Percentiles rank a stretch among this genome's conserved stretches.
These are phyloP conservation scores for Drosophila prosaltans DNA, from an alignment of 1,140 invertebrate genomes.

Conservation along the genomic window DNA sequence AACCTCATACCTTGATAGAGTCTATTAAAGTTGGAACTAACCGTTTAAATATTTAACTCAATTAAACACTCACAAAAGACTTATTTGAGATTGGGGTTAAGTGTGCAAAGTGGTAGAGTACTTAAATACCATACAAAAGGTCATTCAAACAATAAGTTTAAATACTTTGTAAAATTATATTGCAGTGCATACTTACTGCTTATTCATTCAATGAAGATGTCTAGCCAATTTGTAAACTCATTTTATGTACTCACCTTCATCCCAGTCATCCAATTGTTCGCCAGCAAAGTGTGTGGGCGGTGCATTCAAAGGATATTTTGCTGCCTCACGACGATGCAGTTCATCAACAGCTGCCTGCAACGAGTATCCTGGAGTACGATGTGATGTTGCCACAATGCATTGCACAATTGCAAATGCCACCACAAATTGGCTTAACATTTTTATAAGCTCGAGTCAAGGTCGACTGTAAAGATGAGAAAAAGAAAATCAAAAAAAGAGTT, in stretches of 20 bases:
- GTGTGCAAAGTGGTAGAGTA: background rate
- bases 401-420: constrained; percentile 36
- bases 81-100: background rate
- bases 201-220: constrained; percentile 2
- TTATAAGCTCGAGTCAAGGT: constrained; percentile 10
- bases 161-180: background rate
- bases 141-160: background rate
- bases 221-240: constrained; percentile 16
- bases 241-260: constrained; percentile 68
- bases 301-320: constrained; percentile 75
- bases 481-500: background rate
- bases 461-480: constrained; percentile 12
- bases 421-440: constrained; percentile 5
- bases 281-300: constrained; percentile 54
- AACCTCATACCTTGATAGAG: too few relatives aligned
- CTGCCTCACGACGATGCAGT: constrained; percentile 75
- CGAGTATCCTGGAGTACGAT: constrained; percentile 66
- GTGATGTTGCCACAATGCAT: constrained; percentile 50
- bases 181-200: background rate
- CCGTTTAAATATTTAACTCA: background rate
- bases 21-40: background rate
- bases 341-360: constrained; percentile 81
- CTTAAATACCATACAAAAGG: background rate
- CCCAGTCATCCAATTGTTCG: constrained; percentile 70
- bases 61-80: background rate